These are phyloP conservation scores for Pelobates cultripes DNA, from an alignment of 2,797 vertebrate genomes.

Conservation along the genomic window DNA sequence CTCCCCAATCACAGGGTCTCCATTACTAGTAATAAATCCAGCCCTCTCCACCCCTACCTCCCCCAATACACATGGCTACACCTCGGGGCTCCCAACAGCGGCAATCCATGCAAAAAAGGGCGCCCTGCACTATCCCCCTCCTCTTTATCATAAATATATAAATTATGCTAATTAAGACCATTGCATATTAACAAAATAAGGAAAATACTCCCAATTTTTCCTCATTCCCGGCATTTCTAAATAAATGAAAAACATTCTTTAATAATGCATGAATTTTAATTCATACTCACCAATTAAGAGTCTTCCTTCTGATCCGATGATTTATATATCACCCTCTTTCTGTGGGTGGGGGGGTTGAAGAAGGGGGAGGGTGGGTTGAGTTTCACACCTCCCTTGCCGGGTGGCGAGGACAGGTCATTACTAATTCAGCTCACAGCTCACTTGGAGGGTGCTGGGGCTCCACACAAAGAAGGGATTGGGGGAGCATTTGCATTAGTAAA, in stretches of 20 bases:
- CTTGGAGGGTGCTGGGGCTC: slow-evolving; percentile 76
- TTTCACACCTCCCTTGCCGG: slow-evolving; percentile 9
- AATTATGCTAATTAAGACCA: slow-evolving; percentile 98
- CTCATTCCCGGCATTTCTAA: not conserved
- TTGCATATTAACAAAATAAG: slow-evolving; percentile 80
- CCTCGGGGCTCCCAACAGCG: not conserved
- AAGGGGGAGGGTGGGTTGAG: no score
- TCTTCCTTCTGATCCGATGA: not conserved
- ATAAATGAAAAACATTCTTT: not conserved
- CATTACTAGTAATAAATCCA: slow-evolving; percentile 7
- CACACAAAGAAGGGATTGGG: slow-evolving; percentile 71
- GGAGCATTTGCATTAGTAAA: slow-evolving; percentile 84
- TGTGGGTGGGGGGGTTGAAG: not conserved
- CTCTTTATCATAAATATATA: slow-evolving; percentile 99
- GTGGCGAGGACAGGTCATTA: slow-evolving; percentile 70
- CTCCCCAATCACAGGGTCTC: no score
- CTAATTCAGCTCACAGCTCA: slow-evolving; percentile 85
- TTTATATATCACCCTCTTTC: not conserved
- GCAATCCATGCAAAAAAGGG: slow-evolving; percentile 36
- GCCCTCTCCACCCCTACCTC: slow-evolving; percentile 3
- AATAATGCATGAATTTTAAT: not conserved
- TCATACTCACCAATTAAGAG: slow-evolving; percentile 25
- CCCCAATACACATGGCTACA: slow-evolving; percentile 27
- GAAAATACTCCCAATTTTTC: not conserved
- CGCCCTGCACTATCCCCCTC: slow-evolving; percentile 64